A percentile compares a stretch with the other conserved stretches of the same genome.
These are phyloP conservation scores for Nemopilema nomurai DNA, from an alignment of 30 jellyfish, hydroid and myxozoan genomes.

Conservation along the genomic window DNA sequence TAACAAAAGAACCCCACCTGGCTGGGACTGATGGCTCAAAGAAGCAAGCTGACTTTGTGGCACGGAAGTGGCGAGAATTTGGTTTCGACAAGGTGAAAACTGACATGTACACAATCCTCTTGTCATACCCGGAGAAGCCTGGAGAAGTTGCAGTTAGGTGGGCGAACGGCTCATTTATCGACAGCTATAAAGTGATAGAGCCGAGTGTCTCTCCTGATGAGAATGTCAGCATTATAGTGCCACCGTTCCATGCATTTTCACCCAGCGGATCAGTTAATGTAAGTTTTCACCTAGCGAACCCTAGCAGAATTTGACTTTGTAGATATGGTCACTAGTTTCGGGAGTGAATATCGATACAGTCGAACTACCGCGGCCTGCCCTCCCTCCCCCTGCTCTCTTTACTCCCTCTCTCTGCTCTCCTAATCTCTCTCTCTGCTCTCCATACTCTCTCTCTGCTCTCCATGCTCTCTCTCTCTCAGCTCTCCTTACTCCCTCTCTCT, in stretches of 20 bases:
- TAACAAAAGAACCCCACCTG: conserved; percentile 67
- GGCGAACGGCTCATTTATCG: conserved; percentile 20
- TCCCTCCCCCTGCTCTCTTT: background rate
- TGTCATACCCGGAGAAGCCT: conserved; percentile 76
- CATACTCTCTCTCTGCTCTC: background rate
- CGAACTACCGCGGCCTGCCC: no score
- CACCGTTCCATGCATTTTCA: conserved; percentile 73
- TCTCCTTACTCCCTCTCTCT: background rate
- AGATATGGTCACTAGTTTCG: no score
- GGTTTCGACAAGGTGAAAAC: conserved; percentile 76
- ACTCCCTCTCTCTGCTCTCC: background rate
- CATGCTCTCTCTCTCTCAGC: background rate
- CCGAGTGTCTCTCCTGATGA: conserved; percentile 44
- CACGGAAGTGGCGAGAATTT: conserved; percentile 41
- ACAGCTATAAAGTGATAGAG: conserved; percentile 34
- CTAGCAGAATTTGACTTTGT: no score
- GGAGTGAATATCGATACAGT: no score
- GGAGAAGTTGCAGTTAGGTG: conserved; percentile 41
- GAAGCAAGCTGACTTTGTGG: conserved; percentile 62
- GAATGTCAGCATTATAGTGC: conserved; percentile 41
- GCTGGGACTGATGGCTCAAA: conserved; percentile 74
- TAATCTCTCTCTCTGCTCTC: background rate
- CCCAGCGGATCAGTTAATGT: conserved; percentile 62
- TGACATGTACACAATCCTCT: conserved; percentile 62
- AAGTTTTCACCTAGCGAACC: background rate